Evolutionary conservation across 1,140 invertebrate species (phyloP).

Genomic region (Drosophila nebulosa): DNA sequence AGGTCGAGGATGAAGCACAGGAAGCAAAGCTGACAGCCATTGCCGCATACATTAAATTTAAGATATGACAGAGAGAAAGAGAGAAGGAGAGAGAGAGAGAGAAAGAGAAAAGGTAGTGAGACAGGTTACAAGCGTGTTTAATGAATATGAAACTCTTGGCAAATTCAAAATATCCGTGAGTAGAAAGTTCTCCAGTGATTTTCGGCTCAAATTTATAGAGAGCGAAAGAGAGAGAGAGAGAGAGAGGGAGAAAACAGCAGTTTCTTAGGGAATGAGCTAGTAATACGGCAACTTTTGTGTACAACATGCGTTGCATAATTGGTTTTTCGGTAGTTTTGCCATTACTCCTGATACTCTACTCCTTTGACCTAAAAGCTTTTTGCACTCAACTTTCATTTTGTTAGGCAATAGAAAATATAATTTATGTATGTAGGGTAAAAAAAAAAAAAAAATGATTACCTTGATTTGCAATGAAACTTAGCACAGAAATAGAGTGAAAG

Average conservation of each 20-base stretch:
- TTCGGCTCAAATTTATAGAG: not conserved
- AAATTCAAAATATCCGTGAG: not conserved
- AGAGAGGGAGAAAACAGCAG: no score
- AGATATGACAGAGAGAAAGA: not conserved
- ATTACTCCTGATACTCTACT: not conserved
- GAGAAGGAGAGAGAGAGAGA: not conserved
- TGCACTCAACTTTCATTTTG: not conserved
- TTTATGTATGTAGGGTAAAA: no score
- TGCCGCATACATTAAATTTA: not conserved
- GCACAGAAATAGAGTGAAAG: no score
- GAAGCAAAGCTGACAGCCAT: not conserved
- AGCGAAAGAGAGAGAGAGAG: no score
- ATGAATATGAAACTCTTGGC: not conserved
- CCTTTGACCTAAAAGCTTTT: not conserved
- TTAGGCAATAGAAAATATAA: no score
- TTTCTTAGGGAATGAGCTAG: not conserved
- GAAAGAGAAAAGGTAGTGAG: not conserved
- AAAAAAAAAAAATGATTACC: no score
- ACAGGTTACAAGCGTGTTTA: not conserved
- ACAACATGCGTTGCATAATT: not conserved
- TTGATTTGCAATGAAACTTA: no score
- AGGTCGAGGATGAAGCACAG: not conserved
- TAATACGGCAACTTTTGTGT: not conserved
- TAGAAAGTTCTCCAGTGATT: not conserved
- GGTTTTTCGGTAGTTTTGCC: not conserved